Percentiles rank a stretch among this genome's conserved stretches.
These are phyloP conservation scores for Zaprionus ghesquierei DNA, from an alignment of 1,140 invertebrate genomes.

Conservation along the genomic window DNA sequence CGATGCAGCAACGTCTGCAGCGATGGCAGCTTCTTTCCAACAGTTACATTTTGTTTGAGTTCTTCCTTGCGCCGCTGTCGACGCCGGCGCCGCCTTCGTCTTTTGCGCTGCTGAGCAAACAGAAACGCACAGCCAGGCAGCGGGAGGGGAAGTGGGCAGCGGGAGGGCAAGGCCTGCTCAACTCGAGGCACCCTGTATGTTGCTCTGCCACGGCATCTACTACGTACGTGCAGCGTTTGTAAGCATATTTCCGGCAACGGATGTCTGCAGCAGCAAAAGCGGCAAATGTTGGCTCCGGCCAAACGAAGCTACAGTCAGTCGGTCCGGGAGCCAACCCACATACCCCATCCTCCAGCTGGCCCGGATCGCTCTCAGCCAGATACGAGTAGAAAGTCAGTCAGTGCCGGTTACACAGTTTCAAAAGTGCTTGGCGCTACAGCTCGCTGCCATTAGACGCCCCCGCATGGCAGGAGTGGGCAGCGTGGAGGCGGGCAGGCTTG, in stretches of 20 bases:
- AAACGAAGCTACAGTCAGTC: conserved; percentile 50
- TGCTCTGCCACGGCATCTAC: conserved; percentile 12
- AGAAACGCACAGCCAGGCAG: conserved; percentile 35
- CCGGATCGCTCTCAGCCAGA: conserved; percentile 45
- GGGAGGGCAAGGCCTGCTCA: not conserved
- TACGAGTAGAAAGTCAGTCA: conserved; percentile 71
- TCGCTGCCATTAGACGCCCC: conserved; percentile 60
- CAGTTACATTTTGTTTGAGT: conserved; percentile 80
- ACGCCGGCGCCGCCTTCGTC: conserved; percentile 59
- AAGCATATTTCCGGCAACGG: conserved; percentile 77
- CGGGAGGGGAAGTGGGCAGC: too few relatives aligned
- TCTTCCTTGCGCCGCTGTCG: conserved; percentile 53
- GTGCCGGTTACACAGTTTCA: conserved; percentile 77
- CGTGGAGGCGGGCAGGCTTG: not conserved
- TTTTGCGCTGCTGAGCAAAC: conserved; percentile 73
- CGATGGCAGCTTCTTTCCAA: conserved; percentile 65
- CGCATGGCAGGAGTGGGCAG: not conserved
- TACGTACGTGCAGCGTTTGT: conserved; percentile 61
- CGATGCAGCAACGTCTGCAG: conserved; percentile 35
- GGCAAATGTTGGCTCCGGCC: conserved; percentile 73
- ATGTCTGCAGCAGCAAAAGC: conserved; percentile 58
- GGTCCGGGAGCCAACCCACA: not conserved
- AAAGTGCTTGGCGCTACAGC: conserved; percentile 70
- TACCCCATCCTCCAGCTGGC: not conserved
- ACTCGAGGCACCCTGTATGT: conserved; percentile 45